These are phyloP conservation scores for Caretta caretta DNA, from an alignment of 2,113 vertebrate genomes.

Conservation along the genomic window DNA sequence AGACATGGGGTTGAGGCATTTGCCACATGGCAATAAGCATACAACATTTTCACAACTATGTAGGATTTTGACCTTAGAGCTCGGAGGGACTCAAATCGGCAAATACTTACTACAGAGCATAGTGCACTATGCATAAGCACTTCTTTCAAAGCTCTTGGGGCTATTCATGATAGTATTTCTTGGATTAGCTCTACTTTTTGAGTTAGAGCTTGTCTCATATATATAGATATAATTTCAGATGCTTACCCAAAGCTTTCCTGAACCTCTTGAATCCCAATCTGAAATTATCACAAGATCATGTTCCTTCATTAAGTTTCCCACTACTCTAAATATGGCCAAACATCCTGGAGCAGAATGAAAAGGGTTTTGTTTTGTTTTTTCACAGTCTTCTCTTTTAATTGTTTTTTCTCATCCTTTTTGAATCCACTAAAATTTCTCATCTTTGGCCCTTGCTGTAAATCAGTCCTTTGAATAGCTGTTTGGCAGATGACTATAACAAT, in stretches of 20 bases:
- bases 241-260: not conserved
- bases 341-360: not conserved
- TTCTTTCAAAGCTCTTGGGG: not conserved
- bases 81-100: not conserved
- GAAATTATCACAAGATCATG: accelerated
- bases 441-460: not conserved
- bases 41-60: not conserved
- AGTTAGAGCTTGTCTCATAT: not conserved
- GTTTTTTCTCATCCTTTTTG: not conserved
- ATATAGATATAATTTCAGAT: not conserved
- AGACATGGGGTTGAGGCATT: not conserved
- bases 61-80: not conserved
- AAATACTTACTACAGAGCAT: not conserved
- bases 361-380: not conserved
- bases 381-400: not conserved
- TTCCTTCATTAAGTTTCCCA: not conserved
- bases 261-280: not conserved
- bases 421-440: not conserved
- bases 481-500: not conserved
- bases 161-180: not conserved
- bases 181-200: not conserved
- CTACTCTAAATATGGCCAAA: not conserved
- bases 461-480: not conserved
- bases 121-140: not conserved
- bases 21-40: not conserved